Base-by-base conservation (phyloP, 1,140 invertebrate species). In the Tetramorium simillimum region DNA sequence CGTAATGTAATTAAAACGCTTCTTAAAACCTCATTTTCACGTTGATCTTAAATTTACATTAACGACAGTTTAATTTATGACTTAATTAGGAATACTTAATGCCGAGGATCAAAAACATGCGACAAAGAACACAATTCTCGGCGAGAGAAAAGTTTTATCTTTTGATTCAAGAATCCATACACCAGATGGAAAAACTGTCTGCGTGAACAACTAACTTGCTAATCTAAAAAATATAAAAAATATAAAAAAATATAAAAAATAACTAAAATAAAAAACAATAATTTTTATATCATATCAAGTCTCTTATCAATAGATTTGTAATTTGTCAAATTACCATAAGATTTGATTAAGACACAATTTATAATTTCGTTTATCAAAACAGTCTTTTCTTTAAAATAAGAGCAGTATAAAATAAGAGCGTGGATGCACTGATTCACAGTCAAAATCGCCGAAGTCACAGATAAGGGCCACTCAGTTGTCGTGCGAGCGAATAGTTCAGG, bases 401-500 rank as follows among this genome's bases (percentile, higher is more conserved):
- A 73, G 16, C 9, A 7, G 24, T 6, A 33, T 16, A n/a, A n/a
- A n/a, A n/a, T n/a, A n/a, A n/a, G n/a, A n/a, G n/a, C 46, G 12
- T 3, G 16, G 9, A 18, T 9, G 16, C 28, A 37, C 7, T 21
- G 7, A 51, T 69, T 24, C 4, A 37, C 18, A 4, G 3, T 0
- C 33, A 69, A 80, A 14, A 28, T 69, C 3, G 16, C 0, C n/a
- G 0, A 69, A 80, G 76, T 80, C 76, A 69, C 43, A 78, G 43
- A 49, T 10, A n/a, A 53, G 14, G 6, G 18, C 18, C 12, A n/a
- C 18, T 72, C 28, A 18, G 28, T 69, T 49, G 24, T 33, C n/a
- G 62, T 65, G 33, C 46, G 16, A 21, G 33, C n/a, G 62, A 69
- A 69, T 69, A 69, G 69, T 80, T 80, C 62, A 49, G 43, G 14